Evolutionary conservation across 1,140 invertebrate species (phyloP).

Genomic region (Drosophila kanapiae): DNA sequence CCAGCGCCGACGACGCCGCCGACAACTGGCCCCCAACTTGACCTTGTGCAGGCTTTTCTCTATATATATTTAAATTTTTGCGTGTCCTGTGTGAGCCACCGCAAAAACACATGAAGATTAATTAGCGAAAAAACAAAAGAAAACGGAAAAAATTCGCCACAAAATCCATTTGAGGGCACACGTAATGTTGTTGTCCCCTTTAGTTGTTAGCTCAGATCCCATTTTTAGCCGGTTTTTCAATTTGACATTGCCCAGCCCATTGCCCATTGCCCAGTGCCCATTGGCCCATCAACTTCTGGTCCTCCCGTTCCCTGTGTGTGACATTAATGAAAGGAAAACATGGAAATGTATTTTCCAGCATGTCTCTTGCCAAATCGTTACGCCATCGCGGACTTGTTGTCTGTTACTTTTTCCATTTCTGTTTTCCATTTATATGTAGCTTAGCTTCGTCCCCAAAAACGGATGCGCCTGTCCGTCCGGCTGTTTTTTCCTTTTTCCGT

Average conservation of each 20-base stretch:
- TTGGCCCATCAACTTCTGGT: not conserved
- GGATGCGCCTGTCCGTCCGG: conserved; percentile 21
- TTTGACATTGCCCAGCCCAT: conserved; percentile 38
- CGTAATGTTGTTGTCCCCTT: conserved; percentile 13
- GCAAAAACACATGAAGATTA: conserved; percentile 28
- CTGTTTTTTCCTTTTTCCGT: conserved; percentile 13
- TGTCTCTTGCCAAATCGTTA: conserved; percentile 51
- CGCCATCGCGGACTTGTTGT: conserved; percentile 55
- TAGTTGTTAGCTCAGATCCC: conserved; percentile 37
- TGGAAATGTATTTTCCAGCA: conserved; percentile 57
- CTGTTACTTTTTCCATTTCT: conserved; percentile 7
- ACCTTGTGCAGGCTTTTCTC: conserved; percentile 9
- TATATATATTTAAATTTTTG: conserved; percentile 32
- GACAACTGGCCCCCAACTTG: conserved; percentile 24
- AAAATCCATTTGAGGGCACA: conserved; percentile 45
- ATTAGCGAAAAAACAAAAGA: conserved; percentile 14
- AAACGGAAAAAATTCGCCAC: conserved; percentile 9
- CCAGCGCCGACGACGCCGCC: not conserved
- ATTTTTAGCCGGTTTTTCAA: conserved; percentile 41
- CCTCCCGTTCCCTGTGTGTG: conserved; percentile 24
- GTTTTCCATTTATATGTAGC: conserved; percentile 17
- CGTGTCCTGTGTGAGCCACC: conserved; percentile 15
- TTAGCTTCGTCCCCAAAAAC: conserved; percentile 10
- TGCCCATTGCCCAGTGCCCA: not conserved
- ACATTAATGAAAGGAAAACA: conserved; percentile 68